phyloP scores from a whole-genome alignment of 2,113 vertebrate genomes.

The Cinclus cinclus region DNA sequence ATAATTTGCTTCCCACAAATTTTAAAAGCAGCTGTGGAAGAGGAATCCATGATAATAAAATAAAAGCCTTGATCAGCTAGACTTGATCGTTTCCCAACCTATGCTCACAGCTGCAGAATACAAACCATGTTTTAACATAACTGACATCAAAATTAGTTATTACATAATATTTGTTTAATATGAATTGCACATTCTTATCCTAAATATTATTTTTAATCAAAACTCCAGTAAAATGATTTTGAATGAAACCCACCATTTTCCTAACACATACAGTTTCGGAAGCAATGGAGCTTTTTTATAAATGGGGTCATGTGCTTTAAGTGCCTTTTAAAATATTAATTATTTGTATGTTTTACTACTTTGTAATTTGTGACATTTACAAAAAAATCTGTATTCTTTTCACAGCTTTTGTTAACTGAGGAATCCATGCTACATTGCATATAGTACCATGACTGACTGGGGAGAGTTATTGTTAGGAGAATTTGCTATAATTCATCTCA shows the following conservation, averaged over 20 bases:
- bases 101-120: conserved; percentile 58
- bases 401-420: conserved; percentile 20
- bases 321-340: conserved; percentile 18
- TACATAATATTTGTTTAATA: conserved; percentile 42
- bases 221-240: conserved; percentile 9
- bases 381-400: conserved; percentile 9
- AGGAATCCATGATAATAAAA: conserved; percentile 59
- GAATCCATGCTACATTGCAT: neutral
- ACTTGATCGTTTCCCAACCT: conserved; percentile 49
- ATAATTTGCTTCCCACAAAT: conserved; percentile 63
- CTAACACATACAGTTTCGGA: neutral
- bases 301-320: neutral
- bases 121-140: conserved; percentile 50
- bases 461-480: neutral
- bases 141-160: conserved; percentile 25
- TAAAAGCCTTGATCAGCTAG: conserved; percentile 54
- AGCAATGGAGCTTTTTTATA: neutral
- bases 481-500: conserved; percentile 14
- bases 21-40: conserved; percentile 65
- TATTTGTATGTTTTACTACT: neutral
- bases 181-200: conserved; percentile 16
- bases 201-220: conserved; percentile 6
- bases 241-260: neutral
- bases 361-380: conserved; percentile 8
- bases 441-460: neutral